Evolutionary conservation across 2,797 vertebrate genomes (phyloP), one percentile per base, ranked within the genome.

Genomic region (Poeciliopsis paucimaculata): DNA sequence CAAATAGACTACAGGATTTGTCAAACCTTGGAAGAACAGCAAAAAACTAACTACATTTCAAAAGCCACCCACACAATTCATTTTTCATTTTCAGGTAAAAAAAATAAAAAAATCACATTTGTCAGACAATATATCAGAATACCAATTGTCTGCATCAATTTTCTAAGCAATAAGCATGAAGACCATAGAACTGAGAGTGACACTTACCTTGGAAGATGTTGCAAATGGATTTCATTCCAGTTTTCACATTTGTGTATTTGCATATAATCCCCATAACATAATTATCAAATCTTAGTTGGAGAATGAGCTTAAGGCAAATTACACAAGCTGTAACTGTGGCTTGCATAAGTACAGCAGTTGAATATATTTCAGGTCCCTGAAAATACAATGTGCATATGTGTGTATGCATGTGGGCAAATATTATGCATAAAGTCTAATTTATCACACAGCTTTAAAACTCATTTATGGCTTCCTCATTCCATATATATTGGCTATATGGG

Each of bases 181-280:
- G n/a, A 77, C 4, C 49, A 70, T 70, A 53, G 60, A 86, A 86
- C 15, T 34, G 5, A 36, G 41, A 86, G 80, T 55, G 77, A 77
- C 87, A 95, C 95, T 93, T 94, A 95, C 95, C 95, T 95, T 89
- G 47, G 73, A 26, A 60, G 75, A 88, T 77, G 64, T 68, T 71
- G 70, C 43, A 85, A 90, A 82, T 77, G n/a, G 39, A 45, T 81
- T 79, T 78, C 1, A 26, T 81, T 60, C 66, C 18, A 66, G 31
- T 79, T 55, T 77, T 66, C 39, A n/a, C 71, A 74, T 51, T 49
- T 75, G 55, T 80, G 53, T 46, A 45, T 75, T 71, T 72, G 47
- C 45, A 0, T 51, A 75, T 53, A 47, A 49, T 73, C 13, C 45
- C 73, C 34, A 57, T 43, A 68, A 2, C 57, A 78, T 72, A 57